Conservation (phyloP, 1,140 invertebrate species). For the Aphidius ervi region DNA sequence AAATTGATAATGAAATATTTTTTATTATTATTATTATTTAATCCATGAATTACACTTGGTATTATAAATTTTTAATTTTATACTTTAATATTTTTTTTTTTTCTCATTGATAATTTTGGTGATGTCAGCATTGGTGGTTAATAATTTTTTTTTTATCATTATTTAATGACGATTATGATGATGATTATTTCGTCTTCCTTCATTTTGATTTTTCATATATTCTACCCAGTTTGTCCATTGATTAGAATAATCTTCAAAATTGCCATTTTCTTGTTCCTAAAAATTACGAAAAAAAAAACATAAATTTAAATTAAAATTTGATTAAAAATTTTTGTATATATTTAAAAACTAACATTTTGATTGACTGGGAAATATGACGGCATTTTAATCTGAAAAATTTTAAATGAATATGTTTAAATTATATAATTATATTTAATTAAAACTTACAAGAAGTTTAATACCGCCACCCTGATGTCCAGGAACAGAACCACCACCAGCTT, state of each 20-base stretch:
- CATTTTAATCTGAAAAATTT: too few species aligned
- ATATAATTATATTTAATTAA: background rate
- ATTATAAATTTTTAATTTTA: constrained; percentile 11
- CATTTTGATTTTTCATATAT: constrained; percentile 27
- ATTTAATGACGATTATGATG: constrained; percentile 42
- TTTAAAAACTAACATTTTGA: background rate
- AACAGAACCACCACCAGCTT: constrained; percentile 42
- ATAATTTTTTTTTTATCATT: background rate
- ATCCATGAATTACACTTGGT: constrained; percentile 20
- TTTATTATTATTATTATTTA: constrained; percentile 11
- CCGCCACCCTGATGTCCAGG: constrained; percentile 44
- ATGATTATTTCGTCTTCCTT: constrained; percentile 33
- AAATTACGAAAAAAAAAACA: background rate
- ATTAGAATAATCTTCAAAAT: constrained; percentile 1
- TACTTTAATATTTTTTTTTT: constrained; percentile 5
- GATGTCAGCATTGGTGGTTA: too few species aligned
- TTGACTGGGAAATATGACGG: too few species aligned
- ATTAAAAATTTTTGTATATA: background rate
- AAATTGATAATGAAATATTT: constrained; percentile 19
- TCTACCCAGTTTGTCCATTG: constrained; percentile 31
- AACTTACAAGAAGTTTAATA: constrained; percentile 46
- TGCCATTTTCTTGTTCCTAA: background rate
- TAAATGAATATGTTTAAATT: too few species aligned
- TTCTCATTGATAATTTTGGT: background rate
- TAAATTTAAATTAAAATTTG: background rate